Evolutionary conservation across 1,140 invertebrate species (phyloP).

Genomic region (Drosophila ananassae): DNA sequence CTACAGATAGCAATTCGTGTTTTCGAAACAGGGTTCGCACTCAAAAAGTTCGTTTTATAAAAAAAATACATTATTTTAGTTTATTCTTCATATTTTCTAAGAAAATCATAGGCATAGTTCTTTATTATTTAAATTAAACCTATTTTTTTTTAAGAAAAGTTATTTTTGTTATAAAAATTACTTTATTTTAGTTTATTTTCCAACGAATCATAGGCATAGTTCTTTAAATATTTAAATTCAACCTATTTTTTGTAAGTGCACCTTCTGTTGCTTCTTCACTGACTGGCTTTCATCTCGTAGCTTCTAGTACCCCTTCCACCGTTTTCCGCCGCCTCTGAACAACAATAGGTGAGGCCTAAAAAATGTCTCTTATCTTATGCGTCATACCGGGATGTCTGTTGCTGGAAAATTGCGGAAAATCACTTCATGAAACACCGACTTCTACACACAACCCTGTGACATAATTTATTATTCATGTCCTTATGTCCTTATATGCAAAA

Average conservation of each 20-base stretch:
- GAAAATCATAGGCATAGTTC: no score
- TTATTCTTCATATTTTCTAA: no score
- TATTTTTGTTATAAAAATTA: no score
- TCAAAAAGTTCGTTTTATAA: no score
- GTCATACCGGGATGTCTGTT: constrained; percentile 60
- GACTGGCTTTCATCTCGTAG: constrained; percentile 36
- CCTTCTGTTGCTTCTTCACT: constrained; percentile 41
- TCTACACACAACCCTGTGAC: constrained; percentile 27
- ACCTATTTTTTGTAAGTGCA: not conserved
- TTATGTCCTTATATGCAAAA: constrained; percentile 64
- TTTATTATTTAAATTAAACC: no score
- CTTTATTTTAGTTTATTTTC: not conserved
- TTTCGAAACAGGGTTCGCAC: not conserved
- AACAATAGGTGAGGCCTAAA: constrained; percentile 69
- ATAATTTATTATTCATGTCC: constrained; percentile 80
- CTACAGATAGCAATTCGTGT: not conserved
- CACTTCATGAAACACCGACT: constrained; percentile 70
- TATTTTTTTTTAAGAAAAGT: no score
- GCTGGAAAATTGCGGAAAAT: constrained; percentile 74
- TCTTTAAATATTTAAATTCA: no score
- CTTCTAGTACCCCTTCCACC: not conserved
- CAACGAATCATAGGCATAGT: no score
- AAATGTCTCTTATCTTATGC: constrained; percentile 69
- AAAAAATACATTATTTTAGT: no score
- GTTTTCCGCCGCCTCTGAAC: constrained; percentile 18